Conservation (phyloP, 2,888 invertebrate species). For the Steromphala cineraria region DNA sequence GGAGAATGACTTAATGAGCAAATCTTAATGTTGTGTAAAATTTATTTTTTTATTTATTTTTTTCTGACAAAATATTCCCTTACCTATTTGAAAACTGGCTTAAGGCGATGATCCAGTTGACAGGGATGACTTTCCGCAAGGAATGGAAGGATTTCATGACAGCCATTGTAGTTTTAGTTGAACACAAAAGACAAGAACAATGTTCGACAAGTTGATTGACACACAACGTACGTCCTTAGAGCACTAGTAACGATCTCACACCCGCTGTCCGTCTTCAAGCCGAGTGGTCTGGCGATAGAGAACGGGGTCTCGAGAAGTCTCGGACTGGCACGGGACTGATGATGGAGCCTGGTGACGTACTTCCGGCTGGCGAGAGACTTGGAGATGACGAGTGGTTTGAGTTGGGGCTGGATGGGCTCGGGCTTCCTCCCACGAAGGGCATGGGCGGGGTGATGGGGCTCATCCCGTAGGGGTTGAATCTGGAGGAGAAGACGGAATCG, state of each 20-base stretch:
- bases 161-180: too few relatives aligned
- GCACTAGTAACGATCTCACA: neutral
- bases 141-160: neutral
- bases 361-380: constrained; percentile 20
- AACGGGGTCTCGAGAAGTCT: neutral
- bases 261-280: neutral
- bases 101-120: too few relatives aligned
- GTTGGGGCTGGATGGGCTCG: constrained; percentile 19
- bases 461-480: constrained; percentile 21
- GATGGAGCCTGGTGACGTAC: constrained; percentile 16
- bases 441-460: neutral
- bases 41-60: too few relatives aligned
- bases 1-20: too few relatives aligned
- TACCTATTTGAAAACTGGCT: too few relatives aligned
- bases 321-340: constrained; percentile 22
- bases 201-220: neutral
- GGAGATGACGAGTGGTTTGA: constrained; percentile 23
- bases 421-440: neutral
- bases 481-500: neutral
- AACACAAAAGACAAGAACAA: neutral
- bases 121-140: neutral
- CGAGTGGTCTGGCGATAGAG: neutral
- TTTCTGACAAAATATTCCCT: too few relatives aligned
- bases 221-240: neutral
- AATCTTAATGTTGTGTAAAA: too few relatives aligned